Evolutionary conservation across 64 coral and sea anemone genomes (phyloP).

Genomic region (Platygyra sinensis): DNA sequence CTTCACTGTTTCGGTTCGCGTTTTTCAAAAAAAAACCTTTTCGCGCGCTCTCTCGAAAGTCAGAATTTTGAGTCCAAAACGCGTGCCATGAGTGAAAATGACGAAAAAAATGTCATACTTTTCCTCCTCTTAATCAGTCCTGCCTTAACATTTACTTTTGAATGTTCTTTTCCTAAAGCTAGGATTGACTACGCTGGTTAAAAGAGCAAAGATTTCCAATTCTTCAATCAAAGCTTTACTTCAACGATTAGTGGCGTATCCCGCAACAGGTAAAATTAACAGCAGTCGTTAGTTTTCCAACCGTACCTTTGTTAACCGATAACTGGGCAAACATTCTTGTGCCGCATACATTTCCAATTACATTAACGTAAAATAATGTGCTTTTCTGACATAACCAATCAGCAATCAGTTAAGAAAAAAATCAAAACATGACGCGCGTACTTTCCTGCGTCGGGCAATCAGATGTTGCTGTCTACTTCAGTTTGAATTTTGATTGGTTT

Average conservation of each 20-base stretch:
- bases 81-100: no score
- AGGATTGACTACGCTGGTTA: constrained; percentile 81
- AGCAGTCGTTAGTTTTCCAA: background rate
- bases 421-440: no score
- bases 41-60: no score
- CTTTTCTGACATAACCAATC: no score
- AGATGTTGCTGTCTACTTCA: background rate
- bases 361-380: no score
- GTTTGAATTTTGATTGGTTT: background rate
- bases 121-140: no score
- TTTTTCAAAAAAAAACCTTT: no score
- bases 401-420: no score
- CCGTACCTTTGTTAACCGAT: background rate
- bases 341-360: background rate
- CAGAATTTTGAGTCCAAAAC: no score
- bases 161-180: constrained; percentile 44
- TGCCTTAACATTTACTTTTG: background rate
- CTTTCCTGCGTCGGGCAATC: no score
- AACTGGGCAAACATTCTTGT: background rate
- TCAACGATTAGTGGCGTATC: constrained; percentile 92
- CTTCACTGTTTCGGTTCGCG: no score
- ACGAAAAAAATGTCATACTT: no score
- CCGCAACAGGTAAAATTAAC: constrained; percentile 82
- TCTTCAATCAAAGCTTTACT: constrained; percentile 62
- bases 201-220: constrained; percentile 78